These are phyloP conservation scores for Molothrus ater DNA, from an alignment of 2,797 vertebrate species.

Conservation along the genomic window DNA sequence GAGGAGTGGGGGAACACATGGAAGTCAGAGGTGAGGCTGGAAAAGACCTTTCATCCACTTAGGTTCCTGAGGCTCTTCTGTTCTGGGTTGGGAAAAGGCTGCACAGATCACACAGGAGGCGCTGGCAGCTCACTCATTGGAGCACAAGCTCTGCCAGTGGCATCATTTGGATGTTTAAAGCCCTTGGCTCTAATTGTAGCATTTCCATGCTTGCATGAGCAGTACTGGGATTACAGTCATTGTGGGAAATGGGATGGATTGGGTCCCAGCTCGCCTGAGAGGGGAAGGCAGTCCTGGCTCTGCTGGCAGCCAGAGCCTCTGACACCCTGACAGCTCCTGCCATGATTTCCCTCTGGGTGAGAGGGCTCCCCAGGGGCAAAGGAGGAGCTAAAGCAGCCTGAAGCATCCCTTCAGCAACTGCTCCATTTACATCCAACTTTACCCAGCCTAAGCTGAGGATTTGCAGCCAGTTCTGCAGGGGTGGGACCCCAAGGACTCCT, in stretches of 20 bases:
- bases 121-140: background rate
- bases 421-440: background rate
- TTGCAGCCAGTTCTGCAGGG: background rate
- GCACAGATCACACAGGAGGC: constrained; percentile 1
- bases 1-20: background rate
- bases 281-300: background rate
- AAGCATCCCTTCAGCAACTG: background rate
- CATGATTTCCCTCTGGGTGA: background rate
- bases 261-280: background rate
- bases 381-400: background rate
- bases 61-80: background rate
- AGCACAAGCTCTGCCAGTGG: background rate
- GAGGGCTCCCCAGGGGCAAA: background rate
- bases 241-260: constrained; percentile 37
- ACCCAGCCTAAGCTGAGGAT: background rate
- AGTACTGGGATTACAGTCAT: constrained; percentile 13
- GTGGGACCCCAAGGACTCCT: background rate
- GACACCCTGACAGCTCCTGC: background rate
- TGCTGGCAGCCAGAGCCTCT: background rate
- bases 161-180: constrained; percentile 37
- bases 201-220: constrained; percentile 34
- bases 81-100: background rate
- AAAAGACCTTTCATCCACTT: background rate
- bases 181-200: constrained; percentile 39
- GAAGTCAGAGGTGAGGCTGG: background rate